Evolutionary conservation across 2,113 vertebrate genomes (phyloP).

Genomic region (Cranoglanis bouderius): DNA sequence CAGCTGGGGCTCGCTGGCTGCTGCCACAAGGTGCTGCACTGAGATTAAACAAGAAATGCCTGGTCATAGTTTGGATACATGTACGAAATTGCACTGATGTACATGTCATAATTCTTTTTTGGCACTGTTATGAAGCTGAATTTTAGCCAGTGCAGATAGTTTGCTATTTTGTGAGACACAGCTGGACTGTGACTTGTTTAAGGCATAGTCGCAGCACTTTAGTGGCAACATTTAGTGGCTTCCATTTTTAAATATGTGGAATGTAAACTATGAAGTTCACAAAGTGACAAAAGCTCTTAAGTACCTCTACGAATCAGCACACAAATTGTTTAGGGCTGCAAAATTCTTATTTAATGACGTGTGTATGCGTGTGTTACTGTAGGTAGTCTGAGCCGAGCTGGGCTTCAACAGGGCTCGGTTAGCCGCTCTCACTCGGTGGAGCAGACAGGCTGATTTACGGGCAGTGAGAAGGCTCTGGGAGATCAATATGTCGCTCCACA

Average conservation of each 20-base stretch:
- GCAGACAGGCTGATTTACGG: slow-evolving; percentile 51
- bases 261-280: not conserved
- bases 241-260: not conserved
- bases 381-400: not conserved
- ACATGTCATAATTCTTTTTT: slow-evolving; percentile 9
- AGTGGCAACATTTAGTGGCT: not conserved
- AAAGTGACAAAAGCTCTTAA: not conserved
- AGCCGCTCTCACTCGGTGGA: not conserved
- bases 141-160: not conserved
- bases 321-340: not conserved
- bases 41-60: slow-evolving; percentile 24
- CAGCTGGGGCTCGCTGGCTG: slow-evolving; percentile 4
- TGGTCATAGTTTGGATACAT: slow-evolving; percentile 15
- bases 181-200: not conserved
- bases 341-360: not conserved
- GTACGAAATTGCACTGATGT: not conserved
- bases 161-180: not conserved
- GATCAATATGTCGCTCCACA: slow-evolving; percentile 60
- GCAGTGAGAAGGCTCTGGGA: slow-evolving; percentile 43
- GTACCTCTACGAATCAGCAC: not conserved
- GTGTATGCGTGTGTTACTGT: not conserved
- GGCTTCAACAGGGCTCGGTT: not conserved
- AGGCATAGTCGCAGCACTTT: slow-evolving; percentile 6
- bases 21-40: not conserved
- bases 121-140: not conserved